phyloP scores from a whole-genome alignment of 2,113 vertebrate species.

The Burhinus oedicnemus region DNA sequence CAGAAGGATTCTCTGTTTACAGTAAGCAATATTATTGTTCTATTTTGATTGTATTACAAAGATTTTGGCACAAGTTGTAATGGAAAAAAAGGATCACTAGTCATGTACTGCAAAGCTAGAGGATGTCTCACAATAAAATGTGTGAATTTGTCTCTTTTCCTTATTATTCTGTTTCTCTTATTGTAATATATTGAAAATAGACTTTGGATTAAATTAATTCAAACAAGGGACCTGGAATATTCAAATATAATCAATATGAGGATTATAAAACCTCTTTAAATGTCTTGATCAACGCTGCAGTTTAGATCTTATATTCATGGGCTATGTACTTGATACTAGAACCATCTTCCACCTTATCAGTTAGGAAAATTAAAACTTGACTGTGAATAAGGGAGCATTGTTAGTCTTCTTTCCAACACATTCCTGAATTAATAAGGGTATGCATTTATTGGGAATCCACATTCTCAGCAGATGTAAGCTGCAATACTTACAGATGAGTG shows the following conservation, averaged over 20 bases:
- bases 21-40: neutral
- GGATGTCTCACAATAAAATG: rapidly evolving
- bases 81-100: neutral
- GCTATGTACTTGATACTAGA: neutral
- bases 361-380: neutral
- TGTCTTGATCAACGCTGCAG: neutral
- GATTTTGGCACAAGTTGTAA: neutral
- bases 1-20: neutral
- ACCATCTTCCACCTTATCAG: neutral
- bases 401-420: neutral
- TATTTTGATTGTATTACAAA: neutral
- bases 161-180: neutral
- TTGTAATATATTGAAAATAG: neutral
- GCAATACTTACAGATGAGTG: neutral
- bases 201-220: neutral
- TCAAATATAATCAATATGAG: neutral
- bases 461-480: neutral
- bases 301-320: neutral
- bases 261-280: neutral
- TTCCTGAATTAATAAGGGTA: neutral
- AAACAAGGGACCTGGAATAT: neutral
- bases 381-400: neutral
- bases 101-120: neutral
- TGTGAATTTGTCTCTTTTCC: neutral
- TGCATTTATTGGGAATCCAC: neutral